These are phyloP conservation scores for Hylaeus volcanicus DNA, from an alignment of 1,140 invertebrate species.

Conservation along the genomic window DNA sequence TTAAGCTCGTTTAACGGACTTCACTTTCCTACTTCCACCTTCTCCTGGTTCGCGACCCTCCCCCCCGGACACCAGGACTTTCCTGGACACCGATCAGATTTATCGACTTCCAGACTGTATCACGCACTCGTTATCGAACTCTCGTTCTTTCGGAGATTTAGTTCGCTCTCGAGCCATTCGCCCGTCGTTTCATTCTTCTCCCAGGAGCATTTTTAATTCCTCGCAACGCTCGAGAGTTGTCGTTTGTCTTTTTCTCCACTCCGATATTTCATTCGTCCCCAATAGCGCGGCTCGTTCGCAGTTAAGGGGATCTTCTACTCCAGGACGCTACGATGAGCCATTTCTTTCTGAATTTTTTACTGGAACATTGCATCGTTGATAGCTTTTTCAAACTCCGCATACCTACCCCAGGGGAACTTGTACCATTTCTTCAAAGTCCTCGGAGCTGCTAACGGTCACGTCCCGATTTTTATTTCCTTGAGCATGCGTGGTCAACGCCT, in stretches of 20 bases:
- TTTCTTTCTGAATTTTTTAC: too few relatives aligned
- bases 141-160: conserved; percentile 32
- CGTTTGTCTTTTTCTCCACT: too few relatives aligned
- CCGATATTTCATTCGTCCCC: too few relatives aligned
- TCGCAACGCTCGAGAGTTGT: too few relatives aligned
- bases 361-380: too few relatives aligned
- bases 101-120: conserved; percentile 54
- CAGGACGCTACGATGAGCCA: too few relatives aligned
- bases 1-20: conserved; percentile 71
- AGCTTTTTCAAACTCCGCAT: too few relatives aligned
- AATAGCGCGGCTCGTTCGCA: too few relatives aligned
- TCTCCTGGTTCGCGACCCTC: conserved; percentile 11
- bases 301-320: neutral
- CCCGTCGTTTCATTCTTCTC: too few relatives aligned
- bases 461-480: conserved; percentile 34
- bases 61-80: conserved; percentile 18
- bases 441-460: conserved; percentile 28
- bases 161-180: conserved; percentile 3
- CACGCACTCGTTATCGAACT: conserved; percentile 32
- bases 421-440: neutral
- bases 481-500: neutral
- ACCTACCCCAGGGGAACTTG: too few relatives aligned
- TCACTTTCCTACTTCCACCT: conserved; percentile 30
- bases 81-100: conserved; percentile 51
- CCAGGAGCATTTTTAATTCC: neutral